Base-by-base conservation (phyloP, 2,797 vertebrate species). In the Platyrinchus mystaceus region DNA sequence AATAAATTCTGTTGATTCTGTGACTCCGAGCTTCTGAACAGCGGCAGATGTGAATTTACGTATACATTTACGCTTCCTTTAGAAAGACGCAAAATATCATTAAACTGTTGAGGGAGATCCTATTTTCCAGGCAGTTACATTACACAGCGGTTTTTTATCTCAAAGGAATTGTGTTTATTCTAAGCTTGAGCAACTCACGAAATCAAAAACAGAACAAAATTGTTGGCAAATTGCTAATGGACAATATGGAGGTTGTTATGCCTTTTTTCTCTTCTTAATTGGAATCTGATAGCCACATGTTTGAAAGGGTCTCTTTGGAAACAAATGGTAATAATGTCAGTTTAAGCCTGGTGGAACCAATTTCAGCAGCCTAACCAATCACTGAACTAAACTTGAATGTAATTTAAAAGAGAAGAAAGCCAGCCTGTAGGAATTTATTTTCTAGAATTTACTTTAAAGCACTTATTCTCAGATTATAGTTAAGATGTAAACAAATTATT, bases 231-330 rank as follows among this genome's bases (percentile, higher is more conserved):
- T 91, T 86, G 82, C 79, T 94, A 71, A 52, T 69, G 66, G 76
- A 69, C 2, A 23, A 37, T 84, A 59, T 39, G 92, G 84, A 94
- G 47, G 55, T 78, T 63, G 47, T 70, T 87, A 69, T 15, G 62
- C 43, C 30, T 55, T 60, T 91, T 80, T 77, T 32, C 24, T 91
- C 30, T 53, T 87, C 66, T 69, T 93, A 76, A 78, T 76, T 91
- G 63, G 79, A 81, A 82, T 78, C 89, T 84, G 59, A 70, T 91
- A 91, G 59, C 62, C 62, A 81, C 82, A 62, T 95, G 78, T 92
- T 93, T 76, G 73, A 84, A 91, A 84, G 26, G 32, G 64, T 86
- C 18, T 89, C 64, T 95, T 59, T 88, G 89, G 76, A 95, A 96
- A 91, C 69, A 87, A 84, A 62, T 41, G 21, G 73, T 93, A n/a